Conservation (phyloP, 2,888 invertebrate genomes). For the Ditylenchus weischeri region DNA sequence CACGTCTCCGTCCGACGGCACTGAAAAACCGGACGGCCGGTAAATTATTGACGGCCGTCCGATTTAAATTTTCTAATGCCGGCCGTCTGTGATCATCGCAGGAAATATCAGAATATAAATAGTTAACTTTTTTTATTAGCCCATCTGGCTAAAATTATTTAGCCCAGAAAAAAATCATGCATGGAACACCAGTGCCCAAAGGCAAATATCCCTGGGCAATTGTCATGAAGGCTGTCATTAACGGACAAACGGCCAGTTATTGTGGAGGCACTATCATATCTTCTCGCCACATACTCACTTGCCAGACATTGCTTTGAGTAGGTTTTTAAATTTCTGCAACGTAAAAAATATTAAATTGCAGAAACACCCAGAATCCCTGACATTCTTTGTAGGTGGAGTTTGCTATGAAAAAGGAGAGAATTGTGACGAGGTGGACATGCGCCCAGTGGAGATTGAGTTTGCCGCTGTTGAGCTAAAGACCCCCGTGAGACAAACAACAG, state of each 20-base stretch:
- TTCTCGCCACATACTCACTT: conserved; percentile 11
- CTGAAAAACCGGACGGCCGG: too few relatives aligned
- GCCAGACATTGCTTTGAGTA: conserved; percentile 17
- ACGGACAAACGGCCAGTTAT: neutral
- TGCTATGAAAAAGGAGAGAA: conserved; percentile 13
- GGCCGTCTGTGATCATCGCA: too few relatives aligned
- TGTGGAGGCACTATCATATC: conserved; percentile 14
- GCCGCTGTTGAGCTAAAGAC: conserved; percentile 4
- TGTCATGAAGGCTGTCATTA: neutral
- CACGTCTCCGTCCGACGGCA: too few relatives aligned
- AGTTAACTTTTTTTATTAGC: too few relatives aligned
- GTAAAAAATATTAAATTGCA: neutral
- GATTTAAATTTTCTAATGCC: too few relatives aligned
- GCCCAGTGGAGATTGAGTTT: conserved; percentile 10
- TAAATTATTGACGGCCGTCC: too few relatives aligned
- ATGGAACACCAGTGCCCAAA: neutral
- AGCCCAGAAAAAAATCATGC: conserved; percentile 6
- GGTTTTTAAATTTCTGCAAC: neutral
- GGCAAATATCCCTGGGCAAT: conserved; percentile 12
- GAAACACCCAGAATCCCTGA: neutral
- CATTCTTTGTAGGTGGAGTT: conserved; percentile 8
- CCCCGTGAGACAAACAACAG: neutral
- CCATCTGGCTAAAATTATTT: neutral
- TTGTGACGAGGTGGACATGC: conserved; percentile 14
- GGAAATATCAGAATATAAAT: too few relatives aligned